A percentile compares a stretch with the other conserved stretches of the same genome.
Conservation (phyloP, 2,797 vertebrate genomes). For the Gymnothorax javanicus region DNA sequence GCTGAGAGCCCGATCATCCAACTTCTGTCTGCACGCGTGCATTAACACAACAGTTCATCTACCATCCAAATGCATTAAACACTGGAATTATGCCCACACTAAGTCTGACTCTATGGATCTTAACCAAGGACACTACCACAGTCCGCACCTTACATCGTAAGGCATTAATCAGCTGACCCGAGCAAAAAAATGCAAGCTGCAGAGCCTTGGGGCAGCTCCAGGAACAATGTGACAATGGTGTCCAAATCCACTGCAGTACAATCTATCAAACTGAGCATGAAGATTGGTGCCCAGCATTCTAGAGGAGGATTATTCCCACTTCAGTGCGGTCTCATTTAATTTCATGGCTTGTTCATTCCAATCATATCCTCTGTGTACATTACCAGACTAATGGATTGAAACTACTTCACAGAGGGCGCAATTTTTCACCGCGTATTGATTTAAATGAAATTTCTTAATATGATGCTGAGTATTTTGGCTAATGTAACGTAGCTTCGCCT, state of each 20-base stretch:
- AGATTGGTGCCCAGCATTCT: conserved; percentile 51
- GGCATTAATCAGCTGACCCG: neutral
- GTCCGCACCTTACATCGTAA: neutral
- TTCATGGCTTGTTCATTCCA: conserved; percentile 63
- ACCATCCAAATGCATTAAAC: neutral
- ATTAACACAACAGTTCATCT: neutral
- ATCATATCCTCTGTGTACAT: conserved; percentile 39
- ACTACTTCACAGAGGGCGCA: neutral
- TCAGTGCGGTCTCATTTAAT: conserved; percentile 40
- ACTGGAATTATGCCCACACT: neutral
- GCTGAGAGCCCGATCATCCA: neutral
- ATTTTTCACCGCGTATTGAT: neutral
- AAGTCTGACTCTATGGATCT: neutral
- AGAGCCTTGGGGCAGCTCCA: neutral
- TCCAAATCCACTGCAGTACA: conserved; percentile 44
- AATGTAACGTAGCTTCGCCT: too few species aligned
- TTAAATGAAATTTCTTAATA: neutral
- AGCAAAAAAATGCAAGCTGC: neutral
- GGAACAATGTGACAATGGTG: neutral
- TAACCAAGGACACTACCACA: neutral
- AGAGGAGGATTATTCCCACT: conserved; percentile 31
- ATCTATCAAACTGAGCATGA: conserved; percentile 49
- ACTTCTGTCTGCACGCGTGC: neutral
- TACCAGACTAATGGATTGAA: neutral
- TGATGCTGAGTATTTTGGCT: neutral